Evolutionary conservation across 2,113 vertebrate genomes (phyloP), one percentile per base, ranked within the genome.

Genomic region (Caracal caracal): DNA sequence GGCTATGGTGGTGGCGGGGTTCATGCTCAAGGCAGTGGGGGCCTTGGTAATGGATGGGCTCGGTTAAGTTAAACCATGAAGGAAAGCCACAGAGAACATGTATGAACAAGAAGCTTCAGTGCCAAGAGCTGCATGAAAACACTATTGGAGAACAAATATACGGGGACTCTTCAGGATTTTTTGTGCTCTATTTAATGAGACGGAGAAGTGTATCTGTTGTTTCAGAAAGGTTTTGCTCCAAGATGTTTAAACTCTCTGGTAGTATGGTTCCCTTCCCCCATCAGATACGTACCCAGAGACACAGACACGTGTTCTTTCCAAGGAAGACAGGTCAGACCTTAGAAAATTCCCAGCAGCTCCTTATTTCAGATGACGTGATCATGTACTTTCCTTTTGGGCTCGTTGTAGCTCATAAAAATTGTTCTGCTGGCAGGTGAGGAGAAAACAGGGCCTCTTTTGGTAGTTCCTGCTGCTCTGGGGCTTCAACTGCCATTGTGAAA

Each of bases 291-390:
- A 65, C 30, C 53, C 20, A 11, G 49, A 80, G 51, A 79, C 47
- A 30, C 5, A 85, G 71, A 73, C 3, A 63, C 0, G 35, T 88
- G 19, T 56, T 81, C 37, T 68, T 20, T 90, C 20, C 30, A 71
- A 78, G 9, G 13, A 17, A 82, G 78, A 49, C 47, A 3, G 49
- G 10, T 66, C 59, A 83, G 49, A 35, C 30, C 68, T 73, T 11
- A 61, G 56, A 73, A 61, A 84, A 88, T 87, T 92, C 43, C 35
- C 5, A 3, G 20, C 8, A 88, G 56, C 4, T 53, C 26, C 56
- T 94, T 79, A 35, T 88, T 92, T 65, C 65, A 85, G 61, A 88
- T 47, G 61, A 92, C 73, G 10, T 28, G 15, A 86, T 88, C 53
- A 37, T 4, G 1, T 40, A 6, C 49, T 70, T 86, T 96, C 33